Conservation (phyloP, 2,888 invertebrate species). For the Heteromurus nitidus region DNA sequence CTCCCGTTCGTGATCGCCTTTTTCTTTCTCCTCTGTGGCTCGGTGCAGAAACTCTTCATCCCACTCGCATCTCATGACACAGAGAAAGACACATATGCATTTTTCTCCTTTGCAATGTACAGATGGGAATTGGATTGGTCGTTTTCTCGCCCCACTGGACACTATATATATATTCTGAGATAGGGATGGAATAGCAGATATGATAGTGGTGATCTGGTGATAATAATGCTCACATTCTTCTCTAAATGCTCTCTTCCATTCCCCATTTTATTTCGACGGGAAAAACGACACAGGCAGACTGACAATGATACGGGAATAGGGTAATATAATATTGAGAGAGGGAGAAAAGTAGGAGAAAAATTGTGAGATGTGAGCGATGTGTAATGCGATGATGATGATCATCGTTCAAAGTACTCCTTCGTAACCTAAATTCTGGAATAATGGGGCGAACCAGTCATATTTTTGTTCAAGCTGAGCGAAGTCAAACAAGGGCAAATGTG, state of each 20-base stretch:
- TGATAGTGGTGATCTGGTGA: too few relatives aligned
- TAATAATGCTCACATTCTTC: neutral
- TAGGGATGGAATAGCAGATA: too few relatives aligned
- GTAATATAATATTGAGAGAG: constrained; percentile 44
- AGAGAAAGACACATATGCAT: too few relatives aligned
- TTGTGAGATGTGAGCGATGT: constrained; percentile 40
- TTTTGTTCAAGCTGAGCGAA: neutral
- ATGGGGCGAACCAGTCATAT: neutral
- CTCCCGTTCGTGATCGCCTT: constrained; percentile 1
- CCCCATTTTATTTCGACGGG: too few relatives aligned
- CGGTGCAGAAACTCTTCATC: too few relatives aligned
- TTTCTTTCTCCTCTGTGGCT: neutral
- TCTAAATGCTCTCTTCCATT: neutral
- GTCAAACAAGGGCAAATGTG: constrained; percentile 15
- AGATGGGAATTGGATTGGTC: neutral
- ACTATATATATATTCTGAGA: neutral
- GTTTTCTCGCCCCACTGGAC: neutral
- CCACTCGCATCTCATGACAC: constrained; percentile 3
- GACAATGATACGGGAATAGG: constrained; percentile 6
- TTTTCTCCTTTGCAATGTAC: neutral
- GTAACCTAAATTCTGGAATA: neutral
- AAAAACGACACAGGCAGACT: too few relatives aligned
- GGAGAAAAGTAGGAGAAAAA: too few relatives aligned
- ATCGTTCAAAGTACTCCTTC: constrained; percentile 39
- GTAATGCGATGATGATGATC: too few relatives aligned